Evolutionary conservation across 2,797 vertebrate genomes (phyloP).

Genomic region (Sebastiscus tertius): DNA sequence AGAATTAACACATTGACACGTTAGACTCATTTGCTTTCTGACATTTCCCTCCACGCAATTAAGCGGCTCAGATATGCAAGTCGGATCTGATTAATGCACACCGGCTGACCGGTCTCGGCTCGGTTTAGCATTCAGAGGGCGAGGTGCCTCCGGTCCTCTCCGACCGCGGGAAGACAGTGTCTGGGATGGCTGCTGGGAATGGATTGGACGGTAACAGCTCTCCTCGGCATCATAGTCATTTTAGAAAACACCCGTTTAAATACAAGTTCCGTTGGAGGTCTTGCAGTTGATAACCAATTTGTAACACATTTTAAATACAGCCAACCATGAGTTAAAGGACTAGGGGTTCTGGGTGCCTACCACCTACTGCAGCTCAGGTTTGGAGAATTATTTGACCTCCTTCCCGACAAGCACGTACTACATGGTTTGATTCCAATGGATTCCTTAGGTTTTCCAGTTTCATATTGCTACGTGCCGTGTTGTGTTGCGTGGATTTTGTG

Average conservation of each 20-base stretch:
- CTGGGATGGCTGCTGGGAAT: not conserved
- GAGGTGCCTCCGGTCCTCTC: conserved; percentile 1
- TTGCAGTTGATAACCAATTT: not conserved
- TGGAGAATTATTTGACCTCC: no score
- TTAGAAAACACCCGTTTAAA: not conserved
- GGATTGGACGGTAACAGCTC: not conserved
- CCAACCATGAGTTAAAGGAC: not conserved
- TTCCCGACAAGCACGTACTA: no score
- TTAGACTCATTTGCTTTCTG: conserved; percentile 80
- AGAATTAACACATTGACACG: conserved; percentile 82
- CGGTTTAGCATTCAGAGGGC: conserved; percentile 30
- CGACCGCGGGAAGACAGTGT: not conserved
- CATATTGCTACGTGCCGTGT: no score
- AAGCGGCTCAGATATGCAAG: conserved; percentile 76
- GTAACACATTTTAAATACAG: not conserved
- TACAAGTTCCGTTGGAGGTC: not conserved
- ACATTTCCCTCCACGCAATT: conserved; percentile 80
- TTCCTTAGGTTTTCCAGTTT: no score
- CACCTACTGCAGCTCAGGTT: not conserved
- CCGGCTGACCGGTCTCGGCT: conserved; percentile 13
- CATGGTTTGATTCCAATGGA: no score
- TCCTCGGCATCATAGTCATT: not conserved
- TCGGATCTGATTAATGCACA: conserved; percentile 75
- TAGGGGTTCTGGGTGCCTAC: not conserved
- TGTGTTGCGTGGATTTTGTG: no score